Conservation (phyloP, 1,140 invertebrate species). For the Samia ricini region DNA sequence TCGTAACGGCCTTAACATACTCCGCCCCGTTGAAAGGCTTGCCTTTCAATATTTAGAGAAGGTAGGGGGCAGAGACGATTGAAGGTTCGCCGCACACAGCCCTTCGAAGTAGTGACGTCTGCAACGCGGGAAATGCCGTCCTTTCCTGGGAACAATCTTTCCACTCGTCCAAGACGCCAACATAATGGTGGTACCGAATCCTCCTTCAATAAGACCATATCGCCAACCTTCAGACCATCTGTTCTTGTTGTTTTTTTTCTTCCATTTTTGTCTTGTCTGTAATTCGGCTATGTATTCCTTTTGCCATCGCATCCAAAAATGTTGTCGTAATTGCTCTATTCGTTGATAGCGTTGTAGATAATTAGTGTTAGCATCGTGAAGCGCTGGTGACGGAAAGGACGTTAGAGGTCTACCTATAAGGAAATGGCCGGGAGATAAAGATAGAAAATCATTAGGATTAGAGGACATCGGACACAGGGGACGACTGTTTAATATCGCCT, state of each 20-base stretch:
- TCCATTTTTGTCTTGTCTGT: constrained; percentile 28
- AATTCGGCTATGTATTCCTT: constrained; percentile 25
- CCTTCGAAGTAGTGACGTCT: constrained; percentile 14
- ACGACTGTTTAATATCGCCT: constrained; percentile 17
- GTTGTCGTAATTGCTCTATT: constrained; percentile 9
- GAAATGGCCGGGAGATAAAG: constrained; percentile 23
- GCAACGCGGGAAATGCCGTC: constrained; percentile 22
- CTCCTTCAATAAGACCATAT: constrained; percentile 20
- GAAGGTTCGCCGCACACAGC: constrained; percentile 15
- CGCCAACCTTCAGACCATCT: constrained; percentile 5
- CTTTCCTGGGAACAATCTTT: constrained; percentile 5
- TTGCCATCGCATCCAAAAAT: constrained; percentile 32
- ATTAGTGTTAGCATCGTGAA: constrained; percentile 4
- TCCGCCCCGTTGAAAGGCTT: not conserved
- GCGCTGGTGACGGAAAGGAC: constrained; percentile 11
- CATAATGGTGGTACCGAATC: constrained; percentile 16
- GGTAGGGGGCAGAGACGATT: constrained; percentile 15
- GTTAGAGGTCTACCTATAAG: constrained; percentile 21
- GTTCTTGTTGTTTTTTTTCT: not conserved
- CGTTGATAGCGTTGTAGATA: constrained; percentile 14
- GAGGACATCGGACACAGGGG: constrained; percentile 20
- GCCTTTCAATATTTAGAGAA: not conserved
- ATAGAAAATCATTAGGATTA: constrained; percentile 11
- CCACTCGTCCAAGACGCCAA: constrained; percentile 16
- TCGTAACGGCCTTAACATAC: too few species aligned